A percentile compares a stretch with the other conserved stretches of the same genome.
phyloP scores from a whole-genome alignment of 2,797 vertebrate species.

The Halcyon badia region DNA sequence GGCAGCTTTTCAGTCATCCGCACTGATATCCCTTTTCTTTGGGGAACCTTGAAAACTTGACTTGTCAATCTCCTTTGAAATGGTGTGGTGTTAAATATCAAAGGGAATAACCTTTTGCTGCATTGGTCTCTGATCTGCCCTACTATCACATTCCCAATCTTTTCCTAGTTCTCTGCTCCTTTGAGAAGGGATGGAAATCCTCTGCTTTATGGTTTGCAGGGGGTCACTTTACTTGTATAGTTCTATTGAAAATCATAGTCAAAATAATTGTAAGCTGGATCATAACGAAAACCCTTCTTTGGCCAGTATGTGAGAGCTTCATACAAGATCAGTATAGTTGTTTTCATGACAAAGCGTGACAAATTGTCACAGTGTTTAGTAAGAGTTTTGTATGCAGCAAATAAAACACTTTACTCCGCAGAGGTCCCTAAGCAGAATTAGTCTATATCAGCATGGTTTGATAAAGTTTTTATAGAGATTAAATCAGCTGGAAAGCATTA shows the following conservation, averaged over 20 bases:
- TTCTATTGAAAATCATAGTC: not conserved
- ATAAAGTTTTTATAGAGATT: not conserved
- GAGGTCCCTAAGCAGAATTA: not conserved
- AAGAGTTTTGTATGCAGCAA: not conserved
- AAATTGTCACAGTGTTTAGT: not conserved
- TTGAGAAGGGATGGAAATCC: not conserved
- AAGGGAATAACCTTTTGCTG: conserved; percentile 9
- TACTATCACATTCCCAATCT: not conserved
- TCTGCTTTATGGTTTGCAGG: not conserved
- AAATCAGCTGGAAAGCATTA: not conserved
- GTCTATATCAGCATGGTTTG: not conserved
- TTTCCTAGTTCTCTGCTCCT: not conserved
- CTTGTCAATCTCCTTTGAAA: conserved; percentile 43
- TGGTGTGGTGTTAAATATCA: conserved; percentile 33
- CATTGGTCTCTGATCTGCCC: not conserved
- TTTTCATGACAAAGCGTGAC: not conserved
- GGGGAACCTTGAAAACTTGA: not conserved
- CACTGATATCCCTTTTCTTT: not conserved
- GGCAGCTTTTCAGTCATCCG: not conserved
- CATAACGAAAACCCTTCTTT: not conserved
- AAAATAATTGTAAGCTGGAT: not conserved
- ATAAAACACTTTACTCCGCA: not conserved
- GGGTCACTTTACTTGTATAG: not conserved
- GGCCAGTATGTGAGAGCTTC: rapidly evolving
- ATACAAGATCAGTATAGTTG: not conserved